Evolutionary conservation across 1,140 invertebrate species (phyloP).

Genomic region (Tetraneura akinire): DNA sequence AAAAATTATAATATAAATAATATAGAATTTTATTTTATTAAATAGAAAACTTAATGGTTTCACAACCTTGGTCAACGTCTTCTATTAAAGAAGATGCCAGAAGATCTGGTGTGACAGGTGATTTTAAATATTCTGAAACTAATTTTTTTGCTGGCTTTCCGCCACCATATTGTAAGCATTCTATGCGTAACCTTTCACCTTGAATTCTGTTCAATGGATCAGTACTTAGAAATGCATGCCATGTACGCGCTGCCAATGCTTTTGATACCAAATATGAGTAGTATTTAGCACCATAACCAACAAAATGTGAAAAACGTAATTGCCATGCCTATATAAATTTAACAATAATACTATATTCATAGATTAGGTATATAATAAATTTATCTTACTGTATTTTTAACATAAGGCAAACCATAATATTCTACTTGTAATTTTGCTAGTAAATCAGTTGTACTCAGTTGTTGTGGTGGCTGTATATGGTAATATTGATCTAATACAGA

Average conservation of each 20-base stretch:
- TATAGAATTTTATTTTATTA: too few species aligned
- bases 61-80: conserved; percentile 59
- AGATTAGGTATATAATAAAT: conserved; percentile 37
- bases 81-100: conserved; percentile 62
- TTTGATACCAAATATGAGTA: conserved; percentile 95
- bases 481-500: conserved; percentile 87
- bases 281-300: conserved; percentile 98
- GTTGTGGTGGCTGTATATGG: conserved; percentile 67
- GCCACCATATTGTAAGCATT: conserved; percentile 86
- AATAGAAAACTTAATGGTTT: not conserved
- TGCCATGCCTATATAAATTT: conserved; percentile 79
- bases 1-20: too few species aligned
- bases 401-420: conserved; percentile 85
- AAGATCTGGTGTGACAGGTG: conserved; percentile 67
- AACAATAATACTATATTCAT: not conserved
- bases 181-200: conserved; percentile 75
- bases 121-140: conserved; percentile 72
- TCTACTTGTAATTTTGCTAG: conserved; percentile 76
- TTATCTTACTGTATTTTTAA: conserved; percentile 76
- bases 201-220: conserved; percentile 78
- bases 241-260: conserved; percentile 90
- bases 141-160: conserved; percentile 75
- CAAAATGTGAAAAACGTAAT: conserved; percentile 91
- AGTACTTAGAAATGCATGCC: conserved; percentile 82
- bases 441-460: conserved; percentile 74